Conservation (phyloP, 2,797 vertebrate species). For the Hemitrygon akajei region DNA sequence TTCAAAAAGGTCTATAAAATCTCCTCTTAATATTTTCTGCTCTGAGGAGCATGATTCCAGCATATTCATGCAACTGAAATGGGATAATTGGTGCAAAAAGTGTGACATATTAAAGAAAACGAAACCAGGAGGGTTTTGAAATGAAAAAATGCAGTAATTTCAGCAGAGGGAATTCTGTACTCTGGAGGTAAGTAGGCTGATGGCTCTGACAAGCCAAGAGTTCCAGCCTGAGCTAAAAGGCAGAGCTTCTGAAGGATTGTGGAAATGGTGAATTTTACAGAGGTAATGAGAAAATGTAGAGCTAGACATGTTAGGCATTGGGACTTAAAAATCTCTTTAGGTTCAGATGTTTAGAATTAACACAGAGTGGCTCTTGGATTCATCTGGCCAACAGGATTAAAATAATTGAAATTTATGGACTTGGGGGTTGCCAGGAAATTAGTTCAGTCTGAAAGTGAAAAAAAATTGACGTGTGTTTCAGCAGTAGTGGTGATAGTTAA, state of each 20-base stretch:
- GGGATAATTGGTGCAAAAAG: no score
- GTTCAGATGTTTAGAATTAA: not conserved
- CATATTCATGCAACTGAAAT: no score
- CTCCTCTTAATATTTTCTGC: no score
- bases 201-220: no score
- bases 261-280: not conserved
- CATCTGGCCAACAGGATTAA: not conserved
- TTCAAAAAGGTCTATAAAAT: not conserved
- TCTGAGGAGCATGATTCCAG: no score
- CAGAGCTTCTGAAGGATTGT: not conserved
- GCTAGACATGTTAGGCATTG: not conserved
- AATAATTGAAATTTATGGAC: not conserved
- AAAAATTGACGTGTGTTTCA: not conserved
- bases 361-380: not conserved
- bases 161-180: no score
- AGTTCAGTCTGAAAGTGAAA: not conserved
- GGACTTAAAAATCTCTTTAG: not conserved
- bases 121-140: no score
- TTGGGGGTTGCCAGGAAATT: not conserved
- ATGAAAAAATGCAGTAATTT: no score
- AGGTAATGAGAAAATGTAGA: not conserved
- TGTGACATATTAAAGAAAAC: no score
- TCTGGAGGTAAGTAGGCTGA: no score
- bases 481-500: not conserved
- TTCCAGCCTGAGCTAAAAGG: not conserved